Base-by-base conservation (phyloP, 2,888 invertebrate genomes). In the Stramonita haemastoma region DNA sequence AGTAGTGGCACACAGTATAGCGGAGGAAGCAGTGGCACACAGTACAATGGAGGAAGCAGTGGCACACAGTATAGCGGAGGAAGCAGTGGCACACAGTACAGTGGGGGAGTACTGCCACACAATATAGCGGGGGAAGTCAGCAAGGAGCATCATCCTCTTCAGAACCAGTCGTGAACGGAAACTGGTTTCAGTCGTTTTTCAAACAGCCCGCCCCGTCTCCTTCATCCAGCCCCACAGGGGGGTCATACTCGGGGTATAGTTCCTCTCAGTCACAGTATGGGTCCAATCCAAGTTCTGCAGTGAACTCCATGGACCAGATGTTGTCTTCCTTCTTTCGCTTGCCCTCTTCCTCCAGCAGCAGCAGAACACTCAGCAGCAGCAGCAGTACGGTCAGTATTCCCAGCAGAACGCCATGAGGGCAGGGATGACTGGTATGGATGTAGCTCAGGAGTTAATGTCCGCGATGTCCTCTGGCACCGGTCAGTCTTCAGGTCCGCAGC, bases 101-200 rank as follows among this genome's bases (percentile, higher is more conserved):
- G n/a, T n/a, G n/a, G n/a, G 81, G 81, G 1, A 32, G 29, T 36
- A 19, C 4, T 13, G 29, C 22, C 34, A 11, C 81, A 34, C 34
- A 22, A 26, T 56, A 84, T 17, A 26, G 22, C 15, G 70, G 66
- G 8, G 66, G 66, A 2, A 15, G 86, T 66, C 56, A 66, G 17
- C n/a, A 56, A 11, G 32, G 8, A 17, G 86, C 26, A 0, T 13
- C 34, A 84, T 46, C 22, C 46, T 19, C 15, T 84, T 29, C 56
- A 36, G 29, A 4, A 8, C 86, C 86, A 32, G 66, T 15, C 60
- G 22, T 86, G 60, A 86, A 86, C 66, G 29, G n/a, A 17, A 86
- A 86, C 86, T 86, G 86, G 86, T 26, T 86, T n/a, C 32, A 86
- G 66, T 66, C 86, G 66, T 86, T 86, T 34, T 86, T 86, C 86